phyloP scores from a whole-genome alignment of 2,888 invertebrate genomes.

The Epinotia ramella region DNA sequence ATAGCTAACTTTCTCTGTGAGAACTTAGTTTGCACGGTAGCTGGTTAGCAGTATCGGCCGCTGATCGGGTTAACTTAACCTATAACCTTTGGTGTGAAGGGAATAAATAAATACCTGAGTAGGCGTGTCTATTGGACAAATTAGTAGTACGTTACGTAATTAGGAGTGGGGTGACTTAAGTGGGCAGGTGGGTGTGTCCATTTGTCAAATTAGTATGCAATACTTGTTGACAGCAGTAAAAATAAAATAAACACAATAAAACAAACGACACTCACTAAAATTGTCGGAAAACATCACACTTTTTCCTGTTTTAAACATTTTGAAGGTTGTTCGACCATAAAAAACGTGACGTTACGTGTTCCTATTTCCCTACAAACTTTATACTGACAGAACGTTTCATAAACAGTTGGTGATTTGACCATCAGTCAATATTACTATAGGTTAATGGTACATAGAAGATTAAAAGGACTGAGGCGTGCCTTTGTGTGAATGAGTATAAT shows the following conservation, averaged over 20 bases:
- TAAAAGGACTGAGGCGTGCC: not conserved
- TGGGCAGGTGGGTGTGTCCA: not conserved
- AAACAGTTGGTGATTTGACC: no score
- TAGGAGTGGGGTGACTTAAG: not conserved
- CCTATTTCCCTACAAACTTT: no score
- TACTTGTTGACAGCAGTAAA: no score
- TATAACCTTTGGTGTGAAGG: constrained; percentile 20
- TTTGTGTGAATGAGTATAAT: not conserved
- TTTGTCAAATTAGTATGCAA: not conserved
- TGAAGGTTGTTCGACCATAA: no score
- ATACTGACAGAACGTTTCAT: no score
- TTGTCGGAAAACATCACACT: no score
- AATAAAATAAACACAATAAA: no score
- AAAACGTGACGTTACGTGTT: no score
- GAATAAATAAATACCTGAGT: not conserved
- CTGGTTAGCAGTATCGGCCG: constrained; percentile 5
- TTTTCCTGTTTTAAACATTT: no score
- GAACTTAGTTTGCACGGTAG: constrained; percentile 41
- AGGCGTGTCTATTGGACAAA: not conserved
- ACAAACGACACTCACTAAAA: no score
- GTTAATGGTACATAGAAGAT: no score
- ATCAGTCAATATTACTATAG: no score
- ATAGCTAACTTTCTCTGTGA: constrained; percentile 75
- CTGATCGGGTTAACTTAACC: constrained; percentile 11
- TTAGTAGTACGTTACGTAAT: not conserved